Percentiles rank a stretch among this genome's conserved stretches.
phyloP scores from a whole-genome alignment of 2,888 invertebrate genomes.

The Hecatera dysodea region DNA sequence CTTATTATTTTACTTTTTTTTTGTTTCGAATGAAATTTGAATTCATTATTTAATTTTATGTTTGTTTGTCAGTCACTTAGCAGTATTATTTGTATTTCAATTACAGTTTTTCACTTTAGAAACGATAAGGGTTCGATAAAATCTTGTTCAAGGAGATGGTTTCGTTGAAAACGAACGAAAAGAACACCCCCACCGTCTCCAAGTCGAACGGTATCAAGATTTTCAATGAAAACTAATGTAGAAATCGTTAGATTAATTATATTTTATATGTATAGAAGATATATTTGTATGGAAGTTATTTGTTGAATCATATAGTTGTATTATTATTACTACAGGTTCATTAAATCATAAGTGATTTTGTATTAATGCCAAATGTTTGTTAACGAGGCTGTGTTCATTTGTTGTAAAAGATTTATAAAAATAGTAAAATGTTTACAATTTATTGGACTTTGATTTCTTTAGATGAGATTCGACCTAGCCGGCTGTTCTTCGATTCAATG shows the following conservation, averaged over 20 bases:
- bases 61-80: conserved; percentile 65
- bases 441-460: conserved; percentile 71
- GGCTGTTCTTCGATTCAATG: conserved; percentile 1
- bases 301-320: conserved; percentile 67
- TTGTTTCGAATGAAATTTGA: background rate
- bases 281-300: conserved; percentile 67
- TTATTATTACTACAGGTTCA: conserved; percentile 64
- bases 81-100: conserved; percentile 75
- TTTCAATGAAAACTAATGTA: conserved; percentile 67
- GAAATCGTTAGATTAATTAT: conserved; percentile 58
- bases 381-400: conserved; percentile 74
- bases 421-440: conserved; percentile 74
- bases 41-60: conserved; percentile 27
- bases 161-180: conserved; percentile 66
- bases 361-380: conserved; percentile 72
- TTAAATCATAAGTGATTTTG: conserved; percentile 67
- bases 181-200: conserved; percentile 57
- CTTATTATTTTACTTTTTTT: conserved; percentile 2
- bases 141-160: conserved; percentile 84
- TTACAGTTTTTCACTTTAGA: conserved; percentile 89
- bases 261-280: conserved; percentile 63
- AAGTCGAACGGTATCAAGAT: conserved; percentile 73
- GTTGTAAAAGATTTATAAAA: conserved; percentile 73
- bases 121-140: conserved; percentile 87
- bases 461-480: conserved; percentile 41